Percentiles rank a stretch among this genome's conserved stretches.
Conservation (phyloP, 1,140 invertebrate species). For the Babylonia areolata region DNA sequence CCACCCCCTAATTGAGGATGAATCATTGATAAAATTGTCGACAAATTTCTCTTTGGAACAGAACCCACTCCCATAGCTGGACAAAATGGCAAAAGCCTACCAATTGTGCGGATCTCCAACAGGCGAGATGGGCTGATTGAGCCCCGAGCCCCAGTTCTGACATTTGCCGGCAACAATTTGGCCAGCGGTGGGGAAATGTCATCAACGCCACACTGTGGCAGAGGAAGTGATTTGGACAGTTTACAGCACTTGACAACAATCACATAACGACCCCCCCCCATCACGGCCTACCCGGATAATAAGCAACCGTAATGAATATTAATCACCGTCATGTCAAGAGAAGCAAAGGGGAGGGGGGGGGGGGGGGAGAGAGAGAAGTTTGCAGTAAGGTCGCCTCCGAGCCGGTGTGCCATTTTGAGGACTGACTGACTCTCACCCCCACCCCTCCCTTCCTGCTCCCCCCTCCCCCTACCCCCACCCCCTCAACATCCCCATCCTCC, state of each 20-base stretch:
- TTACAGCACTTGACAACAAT: conserved; percentile 7
- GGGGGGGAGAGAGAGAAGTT: not conserved
- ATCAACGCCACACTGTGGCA: conserved; percentile 11
- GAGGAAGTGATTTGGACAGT: conserved; percentile 17
- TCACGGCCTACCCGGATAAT: conserved; percentile 17
- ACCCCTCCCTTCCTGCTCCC: not conserved
- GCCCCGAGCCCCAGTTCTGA: not conserved
- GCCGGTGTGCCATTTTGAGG: not conserved
- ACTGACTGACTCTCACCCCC: no score
- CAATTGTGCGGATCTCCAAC: not conserved
- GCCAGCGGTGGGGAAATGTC: conserved; percentile 31
- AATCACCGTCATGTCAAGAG: not conserved
- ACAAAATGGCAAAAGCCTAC: not conserved
- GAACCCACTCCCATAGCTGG: not conserved
- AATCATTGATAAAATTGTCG: conserved; percentile 1
- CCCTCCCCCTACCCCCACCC: not conserved
- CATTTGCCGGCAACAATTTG: conserved; percentile 26
- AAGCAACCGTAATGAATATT: conserved; percentile 33
- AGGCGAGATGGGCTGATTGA: no score
- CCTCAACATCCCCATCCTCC: not conserved
- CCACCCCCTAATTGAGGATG: not conserved
- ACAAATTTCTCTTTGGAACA: not conserved
- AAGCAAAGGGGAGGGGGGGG: no score
- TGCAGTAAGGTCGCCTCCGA: not conserved
- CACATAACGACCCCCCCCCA: conserved; percentile 9